Evolutionary conservation across 2,113 vertebrate genomes (phyloP).

Genomic region (Silurus meridionalis): DNA sequence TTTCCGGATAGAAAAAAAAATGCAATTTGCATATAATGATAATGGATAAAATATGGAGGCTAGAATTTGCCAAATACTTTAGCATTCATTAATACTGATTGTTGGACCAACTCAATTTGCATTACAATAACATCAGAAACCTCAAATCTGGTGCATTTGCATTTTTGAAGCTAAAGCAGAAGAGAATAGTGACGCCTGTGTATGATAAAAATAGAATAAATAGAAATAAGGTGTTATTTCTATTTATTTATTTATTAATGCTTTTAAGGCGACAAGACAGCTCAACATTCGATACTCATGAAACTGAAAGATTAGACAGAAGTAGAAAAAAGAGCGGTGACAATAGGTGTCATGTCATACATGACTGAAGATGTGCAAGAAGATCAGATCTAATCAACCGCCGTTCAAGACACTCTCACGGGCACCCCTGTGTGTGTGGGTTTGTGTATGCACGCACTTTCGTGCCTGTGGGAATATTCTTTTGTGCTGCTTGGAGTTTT

Average conservation of each 20-base stretch:
- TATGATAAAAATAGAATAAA: neutral
- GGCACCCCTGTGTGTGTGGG: conserved; percentile 25
- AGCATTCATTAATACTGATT: conserved; percentile 13
- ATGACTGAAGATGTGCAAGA: conserved; percentile 21
- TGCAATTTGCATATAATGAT: neutral
- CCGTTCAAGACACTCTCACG: conserved; percentile 33
- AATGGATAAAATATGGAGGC: neutral
- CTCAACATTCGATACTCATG: neutral
- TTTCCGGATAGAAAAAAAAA: neutral
- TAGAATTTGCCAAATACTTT: neutral
- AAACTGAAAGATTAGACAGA: conserved; percentile 10
- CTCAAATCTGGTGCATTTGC: conserved; percentile 1
- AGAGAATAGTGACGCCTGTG: neutral
- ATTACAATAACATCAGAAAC: neutral
- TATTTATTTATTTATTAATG: neutral
- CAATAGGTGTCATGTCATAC: conserved; percentile 36
- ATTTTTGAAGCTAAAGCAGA: neutral
- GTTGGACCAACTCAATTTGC: neutral
- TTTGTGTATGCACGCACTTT: neutral
- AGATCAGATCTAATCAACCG: conserved; percentile 19
- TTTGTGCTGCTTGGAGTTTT: conserved; percentile 33
- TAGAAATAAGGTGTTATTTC: neutral
- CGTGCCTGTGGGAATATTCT: conserved; percentile 34
- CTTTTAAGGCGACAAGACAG: neutral
- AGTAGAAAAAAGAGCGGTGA: neutral